Evolutionary conservation across 2,113 vertebrate species (phyloP).

Genomic region (Aegotheles bennettii): DNA sequence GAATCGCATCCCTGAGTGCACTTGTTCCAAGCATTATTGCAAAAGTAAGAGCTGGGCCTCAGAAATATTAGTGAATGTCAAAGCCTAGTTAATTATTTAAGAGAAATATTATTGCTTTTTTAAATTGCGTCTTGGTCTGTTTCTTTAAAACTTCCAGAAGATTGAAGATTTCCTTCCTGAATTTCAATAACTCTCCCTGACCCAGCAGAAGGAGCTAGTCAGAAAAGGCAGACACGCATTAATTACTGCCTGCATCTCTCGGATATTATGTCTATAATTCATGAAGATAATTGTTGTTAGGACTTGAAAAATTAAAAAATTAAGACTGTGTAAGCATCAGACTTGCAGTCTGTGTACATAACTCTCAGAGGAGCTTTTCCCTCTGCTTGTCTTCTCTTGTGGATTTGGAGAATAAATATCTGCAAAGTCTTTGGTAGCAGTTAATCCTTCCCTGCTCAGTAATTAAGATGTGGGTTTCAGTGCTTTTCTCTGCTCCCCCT

Average conservation of each 20-base stretch:
- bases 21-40: neutral
- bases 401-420: constrained; percentile 46
- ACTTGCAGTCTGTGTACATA: neutral
- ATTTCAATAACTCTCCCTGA: constrained; percentile 62
- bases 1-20: neutral
- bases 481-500: neutral
- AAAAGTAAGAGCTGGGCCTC: neutral
- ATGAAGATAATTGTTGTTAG: constrained; percentile 60
- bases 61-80: constrained; percentile 31
- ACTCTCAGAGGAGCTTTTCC: constrained; percentile 19
- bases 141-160: constrained; percentile 55
- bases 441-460: constrained; percentile 9
- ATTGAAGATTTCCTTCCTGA: constrained; percentile 48
- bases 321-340: constrained; percentile 25
- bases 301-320: constrained; percentile 25
- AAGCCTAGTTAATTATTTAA: constrained; percentile 69
- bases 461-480: neutral
- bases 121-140: constrained; percentile 36
- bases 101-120: constrained; percentile 64
- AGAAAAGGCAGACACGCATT: constrained; percentile 56
- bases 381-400: constrained; percentile 8
- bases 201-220: constrained; percentile 64
- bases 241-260: constrained; percentile 61
- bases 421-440: neutral
- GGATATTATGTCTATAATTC: constrained; percentile 66